Evolutionary conservation across 2,797 vertebrate species (phyloP), one percentile per base, ranked within the genome.

Genomic region (Darevskia mixta): DNA sequence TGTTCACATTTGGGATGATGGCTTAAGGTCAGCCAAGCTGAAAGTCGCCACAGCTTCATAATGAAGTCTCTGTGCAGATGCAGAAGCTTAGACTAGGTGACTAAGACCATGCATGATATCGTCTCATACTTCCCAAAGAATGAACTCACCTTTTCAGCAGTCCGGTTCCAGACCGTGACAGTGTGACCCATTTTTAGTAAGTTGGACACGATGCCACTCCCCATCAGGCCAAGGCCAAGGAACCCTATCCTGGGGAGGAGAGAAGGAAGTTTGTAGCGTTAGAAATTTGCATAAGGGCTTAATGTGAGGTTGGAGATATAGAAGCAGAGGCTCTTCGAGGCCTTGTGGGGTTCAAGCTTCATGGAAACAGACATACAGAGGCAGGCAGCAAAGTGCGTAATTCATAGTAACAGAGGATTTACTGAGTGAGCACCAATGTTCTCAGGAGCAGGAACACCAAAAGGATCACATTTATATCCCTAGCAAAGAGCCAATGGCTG

Each of bases 111-210:
- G 15, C 41, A 15, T 13, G n/a, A 55, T 25, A 8, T 58, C 3
- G 17, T 1, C 43, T 11, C 5, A 38, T 5, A 18, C 75, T 79
- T 78, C 17, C 35, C 4, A 43, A 10, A 35, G 61, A 64, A 38
- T 7, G 81, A 75, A 79, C 94, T 86, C 96, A 99, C 99, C 98
- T 99, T 99, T 94, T 99, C 98, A 1, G 98, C 99, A n/a, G 99
- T 99, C 94, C 99, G 97, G 96, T 99, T 99, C 99, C 99, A 99
- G 92, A 99, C 99, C 0, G 98, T 99, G 90, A 99, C 99, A 0
- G 98, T 97, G 83, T 99, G 99, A 76, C 99, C 99, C 99, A 99
- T 99, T 97, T 99, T 99, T 92, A 99, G 95, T 89, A 99, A 97
- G 95, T 99, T 99, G 92, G 98, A 99, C 86, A 99, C 99, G 0